Conservation (phyloP, 2,888 invertebrate genomes). For the Watsonalla cultraria region DNA sequence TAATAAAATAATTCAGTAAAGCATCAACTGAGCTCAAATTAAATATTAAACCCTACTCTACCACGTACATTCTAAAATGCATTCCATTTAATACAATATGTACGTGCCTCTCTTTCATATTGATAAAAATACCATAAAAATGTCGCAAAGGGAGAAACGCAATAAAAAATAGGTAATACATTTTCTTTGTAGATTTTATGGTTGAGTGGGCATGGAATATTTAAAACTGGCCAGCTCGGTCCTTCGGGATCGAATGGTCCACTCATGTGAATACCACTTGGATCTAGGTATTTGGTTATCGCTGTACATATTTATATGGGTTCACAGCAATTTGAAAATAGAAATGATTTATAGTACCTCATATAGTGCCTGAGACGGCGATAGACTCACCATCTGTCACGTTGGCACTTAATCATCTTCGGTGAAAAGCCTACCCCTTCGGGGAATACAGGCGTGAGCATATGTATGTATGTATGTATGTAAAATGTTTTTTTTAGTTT, state of each 20-base stretch:
- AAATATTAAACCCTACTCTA: not conserved
- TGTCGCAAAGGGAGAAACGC: slow-evolving; percentile 54
- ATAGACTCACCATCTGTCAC: too few species aligned
- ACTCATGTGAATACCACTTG: slow-evolving; percentile 53
- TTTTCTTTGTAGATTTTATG: slow-evolving; percentile 76
- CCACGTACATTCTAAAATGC: not conserved
- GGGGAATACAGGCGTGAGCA: too few species aligned
- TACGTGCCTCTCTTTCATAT: slow-evolving; percentile 25
- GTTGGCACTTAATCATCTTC: too few species aligned
- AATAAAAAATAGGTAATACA: slow-evolving; percentile 74
- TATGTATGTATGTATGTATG: too few species aligned
- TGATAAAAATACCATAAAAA: slow-evolving; percentile 57
- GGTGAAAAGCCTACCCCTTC: too few species aligned
- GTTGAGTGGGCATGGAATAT: slow-evolving; percentile 76
- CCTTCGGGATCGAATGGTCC: slow-evolving; percentile 59
- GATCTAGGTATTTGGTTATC: slow-evolving; percentile 45
- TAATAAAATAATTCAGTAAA: too few species aligned
- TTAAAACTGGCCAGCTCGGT: slow-evolving; percentile 62
- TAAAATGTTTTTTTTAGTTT: too few species aligned
- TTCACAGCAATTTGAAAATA: too few species aligned
- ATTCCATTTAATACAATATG: not conserved
- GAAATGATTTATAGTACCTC: too few species aligned
- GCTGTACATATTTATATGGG: slow-evolving; percentile 26
- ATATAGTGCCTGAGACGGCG: too few species aligned
- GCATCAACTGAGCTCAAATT: slow-evolving; percentile 2